Base-by-base conservation (phyloP, 2,888 invertebrate species). In the Megalurothrips usitatus region DNA sequence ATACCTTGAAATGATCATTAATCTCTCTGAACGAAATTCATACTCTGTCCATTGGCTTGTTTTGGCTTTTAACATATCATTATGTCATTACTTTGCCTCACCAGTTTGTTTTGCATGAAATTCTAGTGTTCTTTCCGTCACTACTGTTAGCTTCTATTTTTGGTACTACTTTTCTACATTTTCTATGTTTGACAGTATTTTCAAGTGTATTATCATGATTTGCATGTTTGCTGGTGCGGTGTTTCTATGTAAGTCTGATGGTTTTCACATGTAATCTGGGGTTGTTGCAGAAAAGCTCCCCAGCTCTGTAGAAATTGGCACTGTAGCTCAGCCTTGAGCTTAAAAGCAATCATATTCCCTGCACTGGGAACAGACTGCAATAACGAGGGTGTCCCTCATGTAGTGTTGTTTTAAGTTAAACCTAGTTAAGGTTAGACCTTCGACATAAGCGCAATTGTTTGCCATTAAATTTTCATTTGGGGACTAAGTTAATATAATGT, bases 151-250 rank as follows among this genome's bases (percentile, higher is more conserved):
- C 68, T 75, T 75, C 68, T 75, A 75, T 75, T 75, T 75, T 75
- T 75, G 68, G 68, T 75, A 75, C 68, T 75, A 75, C 68, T 75
- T 75, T 75, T 75, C 68, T 75, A 75, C 68, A 75, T 75, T 75
- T 75, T 75, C 68, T 75, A 75, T 75, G 68, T 75, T 75, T 75
- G 68, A 75, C 68, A 75, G 68, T 75, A 75, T 75, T 75, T 75
- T 75, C 68, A 75, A 26, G 68, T 75, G 68, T 75, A 75, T 75
- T 75, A 75, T 26, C 68, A 23, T 75, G 68, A 75, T 75, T 75
- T 75, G 68, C 68, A 75, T 75, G 23, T 75, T 23, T 75, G 26
- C 68, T 75, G 68, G 68, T 75, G 68, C 68, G 12, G 68, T 26
- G 68, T 75, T 26, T 75, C 23, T 26, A 75, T 23, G 68, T 75